A percentile compares a stretch with the other conserved stretches of the same genome.
phyloP scores from a whole-genome alignment of 2,888 invertebrate species.

The Tipula lateralis region DNA sequence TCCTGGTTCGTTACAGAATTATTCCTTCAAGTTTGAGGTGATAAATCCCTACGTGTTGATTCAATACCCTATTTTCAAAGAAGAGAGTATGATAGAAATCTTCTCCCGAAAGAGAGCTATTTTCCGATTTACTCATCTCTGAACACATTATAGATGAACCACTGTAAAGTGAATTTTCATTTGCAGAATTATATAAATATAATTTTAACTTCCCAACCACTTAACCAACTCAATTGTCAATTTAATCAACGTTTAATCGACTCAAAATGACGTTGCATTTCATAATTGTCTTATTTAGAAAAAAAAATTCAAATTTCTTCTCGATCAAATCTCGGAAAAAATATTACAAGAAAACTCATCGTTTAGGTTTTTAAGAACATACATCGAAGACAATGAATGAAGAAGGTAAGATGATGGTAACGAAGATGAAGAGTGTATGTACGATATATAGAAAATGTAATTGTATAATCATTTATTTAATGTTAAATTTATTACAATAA shows the following conservation, averaged over 20 bases:
- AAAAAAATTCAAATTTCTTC: not conserved
- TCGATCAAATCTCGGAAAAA: not conserved
- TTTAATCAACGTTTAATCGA: constrained; percentile 11
- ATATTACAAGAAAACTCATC: not conserved
- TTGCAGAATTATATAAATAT: not conserved
- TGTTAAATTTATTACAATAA: constrained; percentile 11
- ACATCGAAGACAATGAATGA: not conserved
- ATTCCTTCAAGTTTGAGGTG: too few species aligned
- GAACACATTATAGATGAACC: too few species aligned
- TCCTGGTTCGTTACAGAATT: too few species aligned
- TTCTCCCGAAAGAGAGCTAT: too few species aligned
- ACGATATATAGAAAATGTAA: not conserved
- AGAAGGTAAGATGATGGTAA: not conserved
- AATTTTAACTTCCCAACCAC: not conserved
- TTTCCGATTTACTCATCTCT: too few species aligned
- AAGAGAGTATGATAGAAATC: too few species aligned
- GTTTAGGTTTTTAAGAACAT: not conserved
- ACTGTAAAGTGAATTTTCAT: too few species aligned
- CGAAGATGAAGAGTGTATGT: not conserved
- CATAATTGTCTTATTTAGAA: not conserved
- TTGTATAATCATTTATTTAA: constrained; percentile 24
- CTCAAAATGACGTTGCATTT: not conserved
- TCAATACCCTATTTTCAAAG: too few species aligned
- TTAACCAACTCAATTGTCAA: constrained; percentile 11
- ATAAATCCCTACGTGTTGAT: too few species aligned